Evolutionary conservation across 2,113 vertebrate species (phyloP).

Genomic region (Butorides virescens): DNA sequence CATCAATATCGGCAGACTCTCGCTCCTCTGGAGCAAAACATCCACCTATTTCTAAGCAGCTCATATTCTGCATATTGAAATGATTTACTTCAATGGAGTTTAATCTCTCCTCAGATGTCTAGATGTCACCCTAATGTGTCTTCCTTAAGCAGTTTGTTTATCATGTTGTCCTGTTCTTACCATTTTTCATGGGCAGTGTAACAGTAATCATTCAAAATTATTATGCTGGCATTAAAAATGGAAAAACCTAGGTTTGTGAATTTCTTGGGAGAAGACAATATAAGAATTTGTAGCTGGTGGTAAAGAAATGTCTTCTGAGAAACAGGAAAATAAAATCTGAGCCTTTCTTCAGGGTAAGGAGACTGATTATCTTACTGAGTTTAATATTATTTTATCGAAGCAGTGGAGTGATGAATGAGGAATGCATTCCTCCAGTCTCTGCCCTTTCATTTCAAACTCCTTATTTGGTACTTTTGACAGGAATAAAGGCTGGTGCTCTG

Average conservation of each 20-base stretch:
- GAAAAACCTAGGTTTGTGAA: neutral
- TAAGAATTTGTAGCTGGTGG: neutral
- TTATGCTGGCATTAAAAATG: neutral
- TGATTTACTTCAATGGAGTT: neutral
- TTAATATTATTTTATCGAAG: conserved; percentile 1
- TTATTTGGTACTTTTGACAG: neutral
- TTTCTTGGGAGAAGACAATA: neutral
- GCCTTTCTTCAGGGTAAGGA: neutral
- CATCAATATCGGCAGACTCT: neutral
- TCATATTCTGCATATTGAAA: neutral
- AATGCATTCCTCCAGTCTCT: neutral
- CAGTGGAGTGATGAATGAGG: neutral
- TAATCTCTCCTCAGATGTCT: neutral
- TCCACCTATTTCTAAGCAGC: neutral
- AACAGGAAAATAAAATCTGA: neutral
- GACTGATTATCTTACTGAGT: neutral
- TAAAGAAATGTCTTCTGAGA: neutral
- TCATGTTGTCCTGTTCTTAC: neutral
- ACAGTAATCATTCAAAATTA: neutral
- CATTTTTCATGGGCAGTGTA: neutral
- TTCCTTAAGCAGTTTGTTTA: neutral
- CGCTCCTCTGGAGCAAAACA: neutral
- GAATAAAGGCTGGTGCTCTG: neutral
- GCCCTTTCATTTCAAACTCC: neutral
- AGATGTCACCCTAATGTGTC: neutral